Evolutionary conservation across 1,140 invertebrate species (phyloP), one percentile per base, ranked within the genome.

Genomic region (Caerostris darwini): DNA sequence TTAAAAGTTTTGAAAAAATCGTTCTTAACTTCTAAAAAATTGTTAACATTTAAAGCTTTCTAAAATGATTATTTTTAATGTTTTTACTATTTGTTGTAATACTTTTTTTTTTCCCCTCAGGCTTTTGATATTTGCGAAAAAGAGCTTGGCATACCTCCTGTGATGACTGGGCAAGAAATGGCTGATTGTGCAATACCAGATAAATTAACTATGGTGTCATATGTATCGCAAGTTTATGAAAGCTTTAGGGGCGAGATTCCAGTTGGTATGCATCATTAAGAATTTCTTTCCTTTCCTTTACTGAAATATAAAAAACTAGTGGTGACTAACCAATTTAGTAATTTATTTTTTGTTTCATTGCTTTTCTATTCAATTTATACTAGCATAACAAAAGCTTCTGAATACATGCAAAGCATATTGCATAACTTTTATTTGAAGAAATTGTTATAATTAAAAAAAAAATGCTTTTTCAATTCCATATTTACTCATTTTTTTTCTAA

Each of bases 171-270:
- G n/a, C 96, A 97, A 94, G 98, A 98, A 96, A 98, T 98, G 96
- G 97, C 97, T 4, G 96, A 97, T 71, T 97, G 97, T 95, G 97
- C 97, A 34, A 96, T 97, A 67, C 97, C 97, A 10, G 98, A 99
- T 95, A 97, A 97, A 95, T 96, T 98, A 57, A 96, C 97, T 3
- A 97, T 98, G 97, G 97, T 98, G 67, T 97, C 97, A 77, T 99
- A 99, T 95, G 96, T 99, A 71, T 97, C 98, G n/a, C 98, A 98
- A 96, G 97, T 99, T 94, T 98, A 98, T 96, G 97, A 98, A 95
- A 97, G 97, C 85, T 98, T 98, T 96, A 97, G 97, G 93, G 97
- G 98, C 94, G 98, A 98, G 96, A 98, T 98, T 95, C 98, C 98
- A 14, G 95, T 97, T 81, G 77, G 94, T 94, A 58, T 88, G 69